These are phyloP conservation scores for Agapornis roseicollis DNA, from an alignment of 2,113 vertebrate species.

Conservation along the genomic window DNA sequence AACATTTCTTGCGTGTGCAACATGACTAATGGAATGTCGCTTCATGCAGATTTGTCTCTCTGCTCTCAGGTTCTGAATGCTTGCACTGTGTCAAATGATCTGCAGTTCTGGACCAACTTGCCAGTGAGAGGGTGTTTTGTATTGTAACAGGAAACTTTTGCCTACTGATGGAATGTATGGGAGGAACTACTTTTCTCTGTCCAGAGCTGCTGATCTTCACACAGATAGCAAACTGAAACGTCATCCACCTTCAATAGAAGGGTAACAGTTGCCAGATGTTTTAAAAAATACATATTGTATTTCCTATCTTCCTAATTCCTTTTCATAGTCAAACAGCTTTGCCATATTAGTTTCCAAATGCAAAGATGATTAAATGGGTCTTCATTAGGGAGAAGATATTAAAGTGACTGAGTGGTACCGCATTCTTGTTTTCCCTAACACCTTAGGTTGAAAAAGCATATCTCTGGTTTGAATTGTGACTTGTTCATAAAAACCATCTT, in stretches of 20 bases:
- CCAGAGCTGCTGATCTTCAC: neutral
- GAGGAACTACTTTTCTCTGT: neutral
- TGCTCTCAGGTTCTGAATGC: neutral
- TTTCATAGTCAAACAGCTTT: neutral
- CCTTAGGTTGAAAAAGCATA: fast-evolving
- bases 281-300: neutral
- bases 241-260: neutral
- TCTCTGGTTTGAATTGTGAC: neutral
- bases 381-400: neutral
- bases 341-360: neutral
- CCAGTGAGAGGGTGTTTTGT: neutral
- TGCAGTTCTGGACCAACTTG: neutral
- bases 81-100: neutral
- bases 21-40: neutral
- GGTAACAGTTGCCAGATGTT: neutral
- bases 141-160: neutral
- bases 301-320: neutral
- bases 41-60: neutral
- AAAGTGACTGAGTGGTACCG: neutral
- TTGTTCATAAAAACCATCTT: neutral
- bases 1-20: neutral
- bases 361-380: neutral
- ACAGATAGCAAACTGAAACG: neutral
- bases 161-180: neutral
- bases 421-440: neutral